A percentile compares a stretch with the other conserved stretches of the same genome.
phyloP scores from a whole-genome alignment of 92 coral and sea anemone species.

The Metridium senile region DNA sequence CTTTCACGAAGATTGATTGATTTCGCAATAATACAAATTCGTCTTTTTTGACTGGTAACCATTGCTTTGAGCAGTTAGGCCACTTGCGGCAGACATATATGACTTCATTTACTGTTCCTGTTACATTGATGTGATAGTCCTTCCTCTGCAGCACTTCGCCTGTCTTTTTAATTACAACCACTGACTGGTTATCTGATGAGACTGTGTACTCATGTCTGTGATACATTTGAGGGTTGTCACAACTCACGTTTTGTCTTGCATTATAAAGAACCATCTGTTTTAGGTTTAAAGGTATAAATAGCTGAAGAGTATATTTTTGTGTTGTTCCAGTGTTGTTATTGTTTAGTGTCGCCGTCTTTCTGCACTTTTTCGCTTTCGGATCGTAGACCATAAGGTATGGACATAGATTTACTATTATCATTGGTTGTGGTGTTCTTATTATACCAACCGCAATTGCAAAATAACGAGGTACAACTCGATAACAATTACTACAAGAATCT shows the following conservation, averaged over 20 bases:
- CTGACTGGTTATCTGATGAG: conserved; percentile 3
- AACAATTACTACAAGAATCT: too few species aligned
- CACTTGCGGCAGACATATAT: conserved; percentile 38
- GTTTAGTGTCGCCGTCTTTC: too few species aligned
- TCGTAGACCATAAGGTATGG: neutral
- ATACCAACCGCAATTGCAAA: too few species aligned
- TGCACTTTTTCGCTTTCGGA: neutral
- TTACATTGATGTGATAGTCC: conserved; percentile 13
- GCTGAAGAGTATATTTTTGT: too few species aligned
- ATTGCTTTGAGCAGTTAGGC: conserved; percentile 30
- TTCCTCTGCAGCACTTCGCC: conserved; percentile 14
- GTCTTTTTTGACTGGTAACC: neutral
- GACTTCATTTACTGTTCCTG: neutral
- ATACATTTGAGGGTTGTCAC: conserved; percentile 4
- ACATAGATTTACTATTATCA: too few species aligned
- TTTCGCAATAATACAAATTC: conserved; percentile 19
- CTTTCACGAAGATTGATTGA: conserved; percentile 30
- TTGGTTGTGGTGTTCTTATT: too few species aligned
- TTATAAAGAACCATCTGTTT: too few species aligned
- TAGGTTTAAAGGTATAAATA: too few species aligned
- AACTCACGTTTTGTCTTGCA: conserved; percentile 12
- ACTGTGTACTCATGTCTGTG: conserved; percentile 27
- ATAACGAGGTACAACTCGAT: too few species aligned
- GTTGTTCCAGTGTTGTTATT: too few species aligned
- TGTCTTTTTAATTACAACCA: conserved; percentile 23